Percentiles rank a stretch among this genome's conserved stretches.
phyloP scores from a whole-genome alignment of 2,797 vertebrate species.

The Acipenser transmontanus region DNA sequence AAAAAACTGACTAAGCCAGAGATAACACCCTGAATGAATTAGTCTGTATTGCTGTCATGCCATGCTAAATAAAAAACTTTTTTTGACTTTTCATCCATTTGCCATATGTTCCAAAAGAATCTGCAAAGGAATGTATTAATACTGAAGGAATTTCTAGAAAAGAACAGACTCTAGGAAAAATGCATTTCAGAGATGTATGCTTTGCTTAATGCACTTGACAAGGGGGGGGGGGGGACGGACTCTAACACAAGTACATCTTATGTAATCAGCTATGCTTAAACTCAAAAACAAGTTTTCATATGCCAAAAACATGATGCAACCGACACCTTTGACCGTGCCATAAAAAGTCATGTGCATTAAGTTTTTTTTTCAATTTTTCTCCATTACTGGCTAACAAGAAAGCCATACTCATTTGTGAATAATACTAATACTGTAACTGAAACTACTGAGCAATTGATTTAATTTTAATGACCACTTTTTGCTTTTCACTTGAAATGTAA shows the following conservation, averaged over 20 bases:
- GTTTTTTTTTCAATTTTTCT: not conserved
- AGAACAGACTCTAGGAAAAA: not conserved
- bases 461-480: not conserved
- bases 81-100: not conserved
- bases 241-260: not conserved
- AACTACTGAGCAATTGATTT: no score
- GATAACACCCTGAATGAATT: slow-evolving; percentile 9
- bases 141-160: not conserved
- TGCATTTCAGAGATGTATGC: no score
- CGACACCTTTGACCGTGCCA: not conserved
- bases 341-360: not conserved
- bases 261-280: not conserved
- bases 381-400: not conserved
- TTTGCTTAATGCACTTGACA: no score
- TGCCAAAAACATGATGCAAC: not conserved
- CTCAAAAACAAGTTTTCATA: not conserved
- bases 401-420: not conserved
- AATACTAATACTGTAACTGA: not conserved
- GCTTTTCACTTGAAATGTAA: not conserved
- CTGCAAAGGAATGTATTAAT: not conserved
- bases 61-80: not conserved
- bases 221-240: not conserved
- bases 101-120: slow-evolving; percentile 7
- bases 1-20: not conserved
- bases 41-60: slow-evolving; percentile 8